Evolutionary conservation across 2,888 invertebrate genomes (phyloP).

Genomic region (Stramonita haemastoma): DNA sequence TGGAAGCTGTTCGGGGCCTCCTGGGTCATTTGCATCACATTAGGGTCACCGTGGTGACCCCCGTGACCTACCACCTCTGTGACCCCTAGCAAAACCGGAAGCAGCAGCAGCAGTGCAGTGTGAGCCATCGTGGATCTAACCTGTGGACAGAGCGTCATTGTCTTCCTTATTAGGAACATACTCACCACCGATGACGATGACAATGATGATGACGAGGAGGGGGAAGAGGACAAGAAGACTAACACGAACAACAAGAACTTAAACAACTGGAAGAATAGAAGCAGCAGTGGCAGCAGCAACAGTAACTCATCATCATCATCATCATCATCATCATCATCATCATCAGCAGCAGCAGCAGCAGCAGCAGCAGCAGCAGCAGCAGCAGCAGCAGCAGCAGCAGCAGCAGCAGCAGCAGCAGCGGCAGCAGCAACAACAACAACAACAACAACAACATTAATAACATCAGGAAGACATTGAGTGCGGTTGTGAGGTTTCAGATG

Average conservation of each 20-base stretch:
- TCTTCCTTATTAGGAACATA: not conserved
- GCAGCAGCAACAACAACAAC: not conserved
- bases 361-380: not conserved
- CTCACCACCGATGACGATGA: not conserved
- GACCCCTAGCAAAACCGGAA: not conserved
- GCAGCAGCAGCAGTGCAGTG: not conserved
- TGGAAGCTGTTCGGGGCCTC: constrained; percentile 57
- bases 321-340: no score
- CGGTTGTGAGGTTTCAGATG: not conserved
- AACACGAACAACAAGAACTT: not conserved
- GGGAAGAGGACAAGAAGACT: not conserved
- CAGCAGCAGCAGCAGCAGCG: not conserved
- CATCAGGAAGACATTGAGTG: not conserved
- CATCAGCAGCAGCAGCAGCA: no score
- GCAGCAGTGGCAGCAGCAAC: no score
- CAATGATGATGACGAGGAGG: not conserved
- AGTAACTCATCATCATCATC: no score
- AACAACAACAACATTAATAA: not conserved
- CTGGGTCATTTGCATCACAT: constrained; percentile 29
- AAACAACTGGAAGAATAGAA: not conserved
- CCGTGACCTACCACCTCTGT: constrained; percentile 22
- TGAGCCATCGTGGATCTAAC: not conserved
- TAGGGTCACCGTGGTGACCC: constrained; percentile 30
- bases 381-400: not conserved
- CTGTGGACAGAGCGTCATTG: not conserved